Conservation (phyloP, 2,888 invertebrate genomes). For the Pyralis farinalis region DNA sequence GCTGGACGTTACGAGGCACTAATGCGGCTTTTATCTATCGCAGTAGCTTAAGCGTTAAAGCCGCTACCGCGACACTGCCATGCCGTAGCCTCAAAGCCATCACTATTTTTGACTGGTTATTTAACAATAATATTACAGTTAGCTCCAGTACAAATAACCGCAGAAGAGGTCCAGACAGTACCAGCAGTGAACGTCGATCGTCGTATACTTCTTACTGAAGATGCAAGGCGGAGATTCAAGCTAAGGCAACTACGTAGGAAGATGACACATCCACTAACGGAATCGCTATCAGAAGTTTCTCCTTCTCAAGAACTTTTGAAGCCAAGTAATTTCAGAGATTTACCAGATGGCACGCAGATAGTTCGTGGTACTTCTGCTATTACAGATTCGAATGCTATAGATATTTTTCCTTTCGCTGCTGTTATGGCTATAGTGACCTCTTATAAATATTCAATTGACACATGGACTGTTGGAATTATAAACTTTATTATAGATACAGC, state of each 20-base stretch:
- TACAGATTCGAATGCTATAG: constrained; percentile 35
- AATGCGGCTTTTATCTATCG: too few relatives aligned
- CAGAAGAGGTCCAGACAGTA: constrained; percentile 54
- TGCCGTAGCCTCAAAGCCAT: too few relatives aligned
- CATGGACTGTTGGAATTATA: constrained; percentile 82
- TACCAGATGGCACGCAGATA: constrained; percentile 83
- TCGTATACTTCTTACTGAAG: constrained; percentile 55
- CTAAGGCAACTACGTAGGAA: constrained; percentile 59
- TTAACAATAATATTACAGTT: constrained; percentile 28
- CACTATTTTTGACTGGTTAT: too few relatives aligned
- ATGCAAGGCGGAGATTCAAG: constrained; percentile 55
- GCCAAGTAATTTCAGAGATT: constrained; percentile 78
- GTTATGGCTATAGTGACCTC: constrained; percentile 83
- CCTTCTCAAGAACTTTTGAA: constrained; percentile 76
- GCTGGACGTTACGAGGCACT: too few relatives aligned
- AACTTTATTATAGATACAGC: constrained; percentile 79
- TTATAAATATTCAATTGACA: constrained; percentile 78
- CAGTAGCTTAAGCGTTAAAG: too few relatives aligned
- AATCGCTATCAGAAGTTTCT: constrained; percentile 36
- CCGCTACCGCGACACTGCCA: too few relatives aligned
- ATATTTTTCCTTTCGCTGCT: constrained; percentile 76
- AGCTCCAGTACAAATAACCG: constrained; percentile 39
- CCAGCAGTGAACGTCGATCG: constrained; percentile 52
- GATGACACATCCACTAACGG: constrained; percentile 54
- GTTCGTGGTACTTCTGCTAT: constrained; percentile 75